Conservation (phyloP, 1,140 invertebrate species). For the Lasioglossum baleicum region DNA sequence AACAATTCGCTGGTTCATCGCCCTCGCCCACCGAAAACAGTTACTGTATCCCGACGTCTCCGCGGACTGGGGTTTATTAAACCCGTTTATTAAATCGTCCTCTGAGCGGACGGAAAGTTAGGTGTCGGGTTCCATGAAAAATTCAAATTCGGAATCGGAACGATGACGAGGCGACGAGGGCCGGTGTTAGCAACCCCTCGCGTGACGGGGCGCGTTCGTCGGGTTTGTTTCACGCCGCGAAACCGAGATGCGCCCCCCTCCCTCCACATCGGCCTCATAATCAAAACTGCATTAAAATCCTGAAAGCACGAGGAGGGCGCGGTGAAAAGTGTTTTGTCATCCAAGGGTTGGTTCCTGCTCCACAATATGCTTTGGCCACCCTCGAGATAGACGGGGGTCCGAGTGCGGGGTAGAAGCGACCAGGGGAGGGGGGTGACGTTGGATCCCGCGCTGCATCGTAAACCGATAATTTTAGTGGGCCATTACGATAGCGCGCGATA, state of each 20-base stretch:
- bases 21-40: background rate
- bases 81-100: conserved; percentile 18
- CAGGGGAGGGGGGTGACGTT: background rate
- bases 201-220: conserved; percentile 25
- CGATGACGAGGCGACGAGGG: conserved; percentile 39
- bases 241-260: conserved; percentile 24
- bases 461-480: conserved; percentile 37
- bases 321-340: conserved; percentile 71
- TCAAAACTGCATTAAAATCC: conserved; percentile 71
- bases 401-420: no score
- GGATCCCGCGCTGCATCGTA: conserved; percentile 17
- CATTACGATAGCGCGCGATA: conserved; percentile 36
- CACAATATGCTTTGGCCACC: conserved; percentile 60
- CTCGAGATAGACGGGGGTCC: conserved; percentile 1
- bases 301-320: conserved; percentile 56
- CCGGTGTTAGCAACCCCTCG: conserved; percentile 6
- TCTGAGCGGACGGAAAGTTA: background rate
- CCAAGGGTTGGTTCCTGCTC: conserved; percentile 42
- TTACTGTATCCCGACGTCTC: background rate
- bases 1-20: background rate
- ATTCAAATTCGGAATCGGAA: conserved; percentile 40
- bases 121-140: conserved; percentile 31
- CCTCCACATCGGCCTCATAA: conserved; percentile 48
- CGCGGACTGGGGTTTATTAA: background rate
- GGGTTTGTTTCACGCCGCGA: conserved; percentile 45